phyloP scores from a whole-genome alignment of 2,888 invertebrate species.

The Trachelus stipa region DNA sequence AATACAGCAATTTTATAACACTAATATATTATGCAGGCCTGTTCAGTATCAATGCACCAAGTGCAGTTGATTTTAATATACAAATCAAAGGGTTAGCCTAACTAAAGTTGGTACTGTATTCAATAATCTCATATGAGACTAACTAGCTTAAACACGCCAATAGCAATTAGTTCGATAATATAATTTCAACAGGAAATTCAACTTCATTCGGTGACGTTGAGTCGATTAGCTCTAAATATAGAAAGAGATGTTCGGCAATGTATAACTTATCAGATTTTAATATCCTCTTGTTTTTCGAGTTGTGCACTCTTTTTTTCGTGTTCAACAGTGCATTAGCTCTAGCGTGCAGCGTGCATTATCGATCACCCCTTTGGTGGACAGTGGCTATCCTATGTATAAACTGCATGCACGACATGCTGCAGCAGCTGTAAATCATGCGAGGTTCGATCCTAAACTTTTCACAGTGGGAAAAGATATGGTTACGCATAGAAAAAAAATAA shows the following conservation, averaged over 20 bases:
- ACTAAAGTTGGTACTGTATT: background rate
- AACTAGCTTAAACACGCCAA: background rate
- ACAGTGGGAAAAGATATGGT: background rate
- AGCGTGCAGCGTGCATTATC: conserved; percentile 42
- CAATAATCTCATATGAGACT: background rate
- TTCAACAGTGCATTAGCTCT: conserved; percentile 18
- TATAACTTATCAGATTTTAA: background rate
- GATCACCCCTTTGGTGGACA: conserved; percentile 48
- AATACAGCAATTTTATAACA: background rate
- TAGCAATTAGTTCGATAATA: background rate
- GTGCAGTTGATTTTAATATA: background rate
- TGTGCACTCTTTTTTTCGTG: background rate
- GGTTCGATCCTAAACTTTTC: conserved; percentile 33
- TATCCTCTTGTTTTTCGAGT: background rate
- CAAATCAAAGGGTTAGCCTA: background rate
- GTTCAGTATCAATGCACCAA: background rate
- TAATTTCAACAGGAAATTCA: background rate
- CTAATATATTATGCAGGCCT: background rate
- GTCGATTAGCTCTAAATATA: background rate
- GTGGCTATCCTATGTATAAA: conserved; percentile 44
- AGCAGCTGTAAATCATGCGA: conserved; percentile 47
- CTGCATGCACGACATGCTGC: conserved; percentile 37
- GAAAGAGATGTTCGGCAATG: background rate
- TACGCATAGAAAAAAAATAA: background rate
- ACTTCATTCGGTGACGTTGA: background rate